phyloP scores from a whole-genome alignment of 35 echinoderm and acorn worm species.

The Holothuria glaberrima region DNA sequence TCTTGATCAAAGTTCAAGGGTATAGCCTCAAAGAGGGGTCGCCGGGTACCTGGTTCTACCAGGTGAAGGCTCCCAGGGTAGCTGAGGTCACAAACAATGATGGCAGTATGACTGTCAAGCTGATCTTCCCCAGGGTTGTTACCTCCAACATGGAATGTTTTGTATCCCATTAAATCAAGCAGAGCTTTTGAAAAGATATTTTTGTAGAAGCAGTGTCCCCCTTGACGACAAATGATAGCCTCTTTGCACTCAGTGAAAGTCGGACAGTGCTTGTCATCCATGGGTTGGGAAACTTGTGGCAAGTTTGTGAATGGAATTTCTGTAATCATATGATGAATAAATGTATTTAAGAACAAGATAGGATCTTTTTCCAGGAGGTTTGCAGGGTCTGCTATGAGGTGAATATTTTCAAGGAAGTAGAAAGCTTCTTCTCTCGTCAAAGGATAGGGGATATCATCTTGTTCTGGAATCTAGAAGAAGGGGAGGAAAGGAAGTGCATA shows the following conservation, averaged over 20 bases:
- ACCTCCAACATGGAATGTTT: conserved; percentile 17
- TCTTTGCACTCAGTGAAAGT: conserved; percentile 12
- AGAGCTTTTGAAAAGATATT: conserved; percentile 37
- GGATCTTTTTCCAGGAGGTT: background rate
- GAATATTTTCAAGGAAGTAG: background rate
- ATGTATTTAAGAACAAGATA: conserved; percentile 3
- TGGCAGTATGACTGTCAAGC: background rate
- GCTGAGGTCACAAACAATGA: conserved; percentile 15
- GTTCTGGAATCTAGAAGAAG: background rate
- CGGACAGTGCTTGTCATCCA: background rate
- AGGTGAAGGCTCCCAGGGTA: conserved; percentile 19
- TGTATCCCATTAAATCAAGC: conserved; percentile 15
- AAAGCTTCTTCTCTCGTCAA: background rate
- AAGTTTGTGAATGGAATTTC: conserved; percentile 16
- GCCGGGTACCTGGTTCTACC: background rate
- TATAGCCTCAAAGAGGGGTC: conserved; percentile 20
- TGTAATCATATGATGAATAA: background rate
- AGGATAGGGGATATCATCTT: background rate
- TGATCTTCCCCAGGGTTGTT: conserved; percentile 9
- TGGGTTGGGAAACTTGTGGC: background rate
- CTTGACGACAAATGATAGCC: background rate
- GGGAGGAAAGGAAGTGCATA: background rate
- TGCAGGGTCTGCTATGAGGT: background rate
- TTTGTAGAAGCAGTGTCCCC: conserved; percentile 45
- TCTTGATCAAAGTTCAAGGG: conserved; percentile 21